phyloP scores from a whole-genome alignment of 2,113 vertebrate species.

The Platysternon megacephalum region DNA sequence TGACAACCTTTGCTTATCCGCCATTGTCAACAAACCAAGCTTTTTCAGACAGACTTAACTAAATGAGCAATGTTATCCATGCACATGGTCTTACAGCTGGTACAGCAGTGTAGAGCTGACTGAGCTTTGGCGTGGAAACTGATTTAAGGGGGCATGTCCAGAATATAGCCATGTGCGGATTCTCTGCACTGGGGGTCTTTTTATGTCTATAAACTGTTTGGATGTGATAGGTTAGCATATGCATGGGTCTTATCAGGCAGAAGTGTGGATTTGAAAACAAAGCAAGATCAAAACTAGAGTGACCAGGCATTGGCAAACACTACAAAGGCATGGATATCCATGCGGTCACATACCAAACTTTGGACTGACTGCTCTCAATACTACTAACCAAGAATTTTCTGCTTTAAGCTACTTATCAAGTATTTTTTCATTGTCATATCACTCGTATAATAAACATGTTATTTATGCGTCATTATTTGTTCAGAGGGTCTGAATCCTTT shows the following conservation, averaged over 20 bases:
- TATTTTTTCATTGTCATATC: background rate
- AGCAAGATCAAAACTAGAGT: background rate
- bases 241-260: background rate
- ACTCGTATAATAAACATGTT: background rate
- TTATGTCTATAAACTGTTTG: fast-evolving
- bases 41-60: fast-evolving
- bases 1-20: background rate
- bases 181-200: background rate
- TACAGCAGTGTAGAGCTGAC: background rate
- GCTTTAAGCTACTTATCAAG: background rate
- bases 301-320: background rate
- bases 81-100: background rate
- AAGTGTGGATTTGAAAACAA: background rate
- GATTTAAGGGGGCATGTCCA: background rate
- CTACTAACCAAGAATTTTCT: background rate
- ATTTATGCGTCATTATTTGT: background rate
- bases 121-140: background rate
- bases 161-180: background rate
- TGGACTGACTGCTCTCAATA: background rate
- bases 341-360: background rate
- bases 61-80: background rate
- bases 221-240: background rate
- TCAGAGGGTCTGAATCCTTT: background rate
- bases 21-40: background rate
- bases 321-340: background rate